Base-by-base conservation (phyloP, 2,888 invertebrate species). In the Rhingia rostrata region DNA sequence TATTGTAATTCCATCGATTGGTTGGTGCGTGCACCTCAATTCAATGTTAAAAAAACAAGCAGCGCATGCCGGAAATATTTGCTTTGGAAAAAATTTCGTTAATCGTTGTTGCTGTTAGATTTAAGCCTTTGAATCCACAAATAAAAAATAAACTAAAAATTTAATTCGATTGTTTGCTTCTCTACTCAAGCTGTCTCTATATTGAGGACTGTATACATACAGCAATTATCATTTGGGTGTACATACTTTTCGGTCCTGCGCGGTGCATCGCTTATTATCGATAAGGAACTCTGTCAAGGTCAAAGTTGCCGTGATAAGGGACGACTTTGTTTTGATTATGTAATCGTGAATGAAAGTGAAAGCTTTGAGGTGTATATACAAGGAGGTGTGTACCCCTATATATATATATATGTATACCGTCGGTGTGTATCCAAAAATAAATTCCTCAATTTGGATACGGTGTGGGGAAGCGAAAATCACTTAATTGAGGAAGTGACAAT, bases 91-190 rank as follows among this genome's bases (percentile, higher is more conserved):
- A 56, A 54, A 51, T 43, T 60, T 61, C 53, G 78, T 78, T 83
- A 58, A 79, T 83, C 72, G 83, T 74, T 83, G 83, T 83, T 78
- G 73, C 83, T 83, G 83, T 83, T 83, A 83, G 78, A 83, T 45
- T 63, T 83, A 73, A 83, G 83, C 51, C 58, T 78, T 78, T 83
- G 69, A 79, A 73, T 74, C 67, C 73, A 73, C 49, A 73, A 83
- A 78, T 73, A 78, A 83, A 72, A 72, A 35, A 7, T 22, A 66
- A 61, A 75, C 14, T 33, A 33, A 69, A 73, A 67, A 32, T 45
- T 56, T 6, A 39, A 61, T 54, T 32, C 2, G 14, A 12, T 7
- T 12, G 33, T 56, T 51, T 45, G 47, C 30, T 33, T 35, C 3
- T 35, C 47, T 9, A n/a, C 12, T n/a, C 41, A 45, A 9, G 0